Conservation (phyloP, 1,140 invertebrate genomes). For the Drosophila biarmipes region DNA sequence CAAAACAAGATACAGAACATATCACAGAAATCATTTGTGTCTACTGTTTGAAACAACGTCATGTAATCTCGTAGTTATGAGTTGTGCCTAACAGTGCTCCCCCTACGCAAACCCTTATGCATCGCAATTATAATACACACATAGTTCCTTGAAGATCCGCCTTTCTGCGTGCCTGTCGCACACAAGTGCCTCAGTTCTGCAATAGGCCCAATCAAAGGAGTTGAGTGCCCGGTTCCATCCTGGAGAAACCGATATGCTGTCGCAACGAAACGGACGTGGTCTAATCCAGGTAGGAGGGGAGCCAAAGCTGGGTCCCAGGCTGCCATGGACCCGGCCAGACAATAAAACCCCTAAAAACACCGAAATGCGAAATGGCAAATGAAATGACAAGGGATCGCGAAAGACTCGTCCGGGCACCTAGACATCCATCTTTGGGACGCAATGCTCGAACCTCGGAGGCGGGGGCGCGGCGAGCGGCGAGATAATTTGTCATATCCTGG, state of each 20-base stretch:
- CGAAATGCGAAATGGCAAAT: neutral
- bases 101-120: no score
- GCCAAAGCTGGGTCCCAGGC: conserved; percentile 1
- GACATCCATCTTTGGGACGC: conserved; percentile 7
- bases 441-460: conserved; percentile 4
- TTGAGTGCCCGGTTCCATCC: neutral
- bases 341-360: conserved; percentile 16
- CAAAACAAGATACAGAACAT: no score
- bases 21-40: no score
- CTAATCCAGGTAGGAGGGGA: conserved; percentile 18
- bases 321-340: conserved; percentile 16
- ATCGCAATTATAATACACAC: no score
- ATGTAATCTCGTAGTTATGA: no score
- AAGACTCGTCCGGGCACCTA: neutral
- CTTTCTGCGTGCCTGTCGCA: no score
- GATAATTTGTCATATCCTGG: conserved; percentile 75
- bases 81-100: no score
- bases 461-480: conserved; percentile 38
- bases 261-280: conserved; percentile 1
- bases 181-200: neutral
- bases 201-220: conserved; percentile 15
- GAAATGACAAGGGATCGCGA: conserved; percentile 18
- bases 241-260: conserved; percentile 10
- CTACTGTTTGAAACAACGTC: no score
- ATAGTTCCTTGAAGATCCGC: neutral